Evolutionary conservation across 2,888 invertebrate species (phyloP), one percentile per base, ranked within the genome.

Genomic region (Cantharis flavilabris): DNA sequence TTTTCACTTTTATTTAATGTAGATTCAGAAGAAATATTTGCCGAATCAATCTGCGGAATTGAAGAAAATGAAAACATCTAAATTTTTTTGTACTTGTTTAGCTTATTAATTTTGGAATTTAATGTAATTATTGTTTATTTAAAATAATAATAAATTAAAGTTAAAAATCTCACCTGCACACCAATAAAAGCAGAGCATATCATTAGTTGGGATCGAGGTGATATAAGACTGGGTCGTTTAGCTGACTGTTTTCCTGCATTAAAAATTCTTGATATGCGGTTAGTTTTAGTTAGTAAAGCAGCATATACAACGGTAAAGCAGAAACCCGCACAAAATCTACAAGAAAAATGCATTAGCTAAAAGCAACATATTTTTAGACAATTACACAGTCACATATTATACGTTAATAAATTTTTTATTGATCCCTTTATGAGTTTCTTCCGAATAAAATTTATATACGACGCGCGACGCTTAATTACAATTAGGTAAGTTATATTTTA

Each of bases 231-330:
- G 1, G 98, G 98, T 79, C 98, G 91, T 88, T 97, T 96, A 7
- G 98, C 98, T 20, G 97, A 96, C 85, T 96, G 95, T 87, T 97
- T 98, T 85, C 97, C 96, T n/a, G 98, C 98, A 87, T 98, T 97
- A 89, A 99, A 96, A 86, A 99, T 99, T 70, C 99, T 90, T 0
- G 98, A 95, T 80, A 99, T 99, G 72, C 99, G 91, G 89, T 98
- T 99, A 11, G 99, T 99, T 91, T 99, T 99, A 70, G 99, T 99
- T 73, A 99, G 91, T 28, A 99, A 90, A 0, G 99, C 97, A 0
- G 98, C 98, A 89, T 99, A 99, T 63, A 99, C 97, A 69, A 99
- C 95, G 0, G 98, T 97, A 90, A 99, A 99, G 86, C 98, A 97
- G 87, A 98, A 95, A 3, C 97, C 98, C 0, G 97, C 95, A n/a